Evolutionary conservation across 2,113 vertebrate species (phyloP).

Genomic region (Thomomys bottae): DNA sequence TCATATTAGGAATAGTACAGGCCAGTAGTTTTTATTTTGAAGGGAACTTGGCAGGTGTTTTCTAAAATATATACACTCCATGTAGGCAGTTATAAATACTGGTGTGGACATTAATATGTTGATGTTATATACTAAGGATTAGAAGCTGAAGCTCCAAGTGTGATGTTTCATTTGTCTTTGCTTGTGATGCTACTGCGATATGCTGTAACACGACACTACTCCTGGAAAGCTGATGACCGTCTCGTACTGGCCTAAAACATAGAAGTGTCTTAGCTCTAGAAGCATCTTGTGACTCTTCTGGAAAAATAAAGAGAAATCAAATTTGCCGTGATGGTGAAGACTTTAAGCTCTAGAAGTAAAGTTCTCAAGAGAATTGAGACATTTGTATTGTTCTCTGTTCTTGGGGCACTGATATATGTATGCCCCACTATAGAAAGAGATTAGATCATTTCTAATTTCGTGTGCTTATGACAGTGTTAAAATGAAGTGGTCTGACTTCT

Average conservation of each 20-base stretch:
- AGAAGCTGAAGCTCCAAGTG: background rate
- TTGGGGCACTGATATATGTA: too few species aligned
- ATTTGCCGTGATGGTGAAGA: background rate
- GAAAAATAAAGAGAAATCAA: background rate
- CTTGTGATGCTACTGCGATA: rapidly evolving
- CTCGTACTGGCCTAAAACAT: rapidly evolving
- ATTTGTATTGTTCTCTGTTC: background rate
- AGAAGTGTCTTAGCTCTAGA: background rate
- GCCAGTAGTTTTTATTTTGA: background rate
- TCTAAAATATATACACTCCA: background rate
- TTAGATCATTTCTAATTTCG: background rate
- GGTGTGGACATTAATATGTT: background rate
- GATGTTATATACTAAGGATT: background rate
- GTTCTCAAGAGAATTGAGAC: background rate
- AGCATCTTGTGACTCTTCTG: background rate
- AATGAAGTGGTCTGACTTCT: background rate
- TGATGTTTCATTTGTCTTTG: background rate
- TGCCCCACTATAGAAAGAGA: background rate
- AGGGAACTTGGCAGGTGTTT: background rate
- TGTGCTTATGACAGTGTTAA: background rate
- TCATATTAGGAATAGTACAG: background rate
- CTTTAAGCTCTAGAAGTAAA: background rate
- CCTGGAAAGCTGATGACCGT: background rate
- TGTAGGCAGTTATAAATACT: background rate
- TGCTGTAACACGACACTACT: background rate